Percentiles rank a stretch among this genome's conserved stretches.
These are phyloP conservation scores for Probaryconus sp. DNA, from an alignment of 1,140 invertebrate genomes.

Conservation along the genomic window DNA sequence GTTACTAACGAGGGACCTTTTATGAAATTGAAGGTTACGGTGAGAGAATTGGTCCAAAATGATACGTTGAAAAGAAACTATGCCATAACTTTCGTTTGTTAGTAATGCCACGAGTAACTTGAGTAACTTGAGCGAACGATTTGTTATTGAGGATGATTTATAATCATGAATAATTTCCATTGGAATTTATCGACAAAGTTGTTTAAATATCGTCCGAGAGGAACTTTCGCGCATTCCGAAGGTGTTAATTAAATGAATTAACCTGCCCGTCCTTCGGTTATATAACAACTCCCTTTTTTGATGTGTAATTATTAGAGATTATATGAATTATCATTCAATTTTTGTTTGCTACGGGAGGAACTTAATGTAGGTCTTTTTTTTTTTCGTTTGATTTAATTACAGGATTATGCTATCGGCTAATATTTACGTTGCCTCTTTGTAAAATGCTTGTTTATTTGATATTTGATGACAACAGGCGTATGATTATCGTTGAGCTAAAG, in stretches of 20 bases:
- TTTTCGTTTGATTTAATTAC: constrained; percentile 4
- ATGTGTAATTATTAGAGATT: constrained; percentile 2
- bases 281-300: no score
- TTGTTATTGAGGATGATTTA: constrained; percentile 9
- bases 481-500: no score
- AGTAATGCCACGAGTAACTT: constrained; percentile 14
- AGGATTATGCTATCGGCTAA: constrained; percentile 6
- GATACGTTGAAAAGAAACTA: constrained; percentile 41
- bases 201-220: no score
- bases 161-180: constrained; percentile 26
- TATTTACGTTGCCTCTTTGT: constrained; percentile 19
- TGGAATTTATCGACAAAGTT: constrained; percentile 10
- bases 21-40: constrained; percentile 34
- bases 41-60: constrained; percentile 40
- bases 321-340: no score
- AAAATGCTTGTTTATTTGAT: constrained; percentile 22
- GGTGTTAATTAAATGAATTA: no score
- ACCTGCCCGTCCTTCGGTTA: no score
- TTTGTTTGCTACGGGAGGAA: neutral
- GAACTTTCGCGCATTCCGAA: no score
- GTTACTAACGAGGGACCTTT: constrained; percentile 34
- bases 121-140: neutral
- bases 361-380: no score
- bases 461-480: constrained; percentile 12
- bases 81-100: constrained; percentile 43